Percentiles rank a stretch among this genome's conserved stretches.
phyloP scores from a whole-genome alignment of 2,797 vertebrate genomes.

The Sylvia borin region DNA sequence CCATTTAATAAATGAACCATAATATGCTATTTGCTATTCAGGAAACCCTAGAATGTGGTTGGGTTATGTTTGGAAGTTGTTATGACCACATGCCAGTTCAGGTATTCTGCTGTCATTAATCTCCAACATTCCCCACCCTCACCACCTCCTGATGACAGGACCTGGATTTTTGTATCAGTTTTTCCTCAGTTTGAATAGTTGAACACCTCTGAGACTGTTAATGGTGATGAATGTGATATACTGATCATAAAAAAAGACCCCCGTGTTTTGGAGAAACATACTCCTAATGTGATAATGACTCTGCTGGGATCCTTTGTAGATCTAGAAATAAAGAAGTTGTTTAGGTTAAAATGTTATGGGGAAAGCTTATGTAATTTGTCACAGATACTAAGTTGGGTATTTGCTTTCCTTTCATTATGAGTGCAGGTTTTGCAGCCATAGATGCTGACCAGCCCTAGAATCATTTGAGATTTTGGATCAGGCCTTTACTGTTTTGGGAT shows the following conservation, averaged over 20 bases:
- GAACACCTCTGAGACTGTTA: neutral
- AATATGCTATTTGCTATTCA: neutral
- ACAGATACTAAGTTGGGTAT: neutral
- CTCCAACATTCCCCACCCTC: neutral
- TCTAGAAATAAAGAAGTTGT: neutral
- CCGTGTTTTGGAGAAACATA: neutral
- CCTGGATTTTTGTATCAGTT: neutral
- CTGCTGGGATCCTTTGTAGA: neutral
- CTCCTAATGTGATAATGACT: fast-evolving
- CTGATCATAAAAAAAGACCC: neutral
- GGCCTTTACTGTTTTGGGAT: neutral
- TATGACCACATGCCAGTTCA: neutral
- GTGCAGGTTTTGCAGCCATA: neutral
- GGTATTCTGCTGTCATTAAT: neutral
- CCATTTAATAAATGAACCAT: neutral
- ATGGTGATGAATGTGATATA: neutral
- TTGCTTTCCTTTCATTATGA: neutral
- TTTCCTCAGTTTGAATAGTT: neutral
- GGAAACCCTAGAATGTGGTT: neutral
- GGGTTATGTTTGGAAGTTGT: neutral
- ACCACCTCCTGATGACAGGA: neutral
- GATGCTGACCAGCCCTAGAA: neutral
- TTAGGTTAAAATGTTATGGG: neutral
- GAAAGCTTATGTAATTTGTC: neutral
- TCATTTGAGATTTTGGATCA: neutral